These are phyloP conservation scores for Oreochromis spilurus DNA, from an alignment of 2,113 vertebrate species.

Conservation along the genomic window DNA sequence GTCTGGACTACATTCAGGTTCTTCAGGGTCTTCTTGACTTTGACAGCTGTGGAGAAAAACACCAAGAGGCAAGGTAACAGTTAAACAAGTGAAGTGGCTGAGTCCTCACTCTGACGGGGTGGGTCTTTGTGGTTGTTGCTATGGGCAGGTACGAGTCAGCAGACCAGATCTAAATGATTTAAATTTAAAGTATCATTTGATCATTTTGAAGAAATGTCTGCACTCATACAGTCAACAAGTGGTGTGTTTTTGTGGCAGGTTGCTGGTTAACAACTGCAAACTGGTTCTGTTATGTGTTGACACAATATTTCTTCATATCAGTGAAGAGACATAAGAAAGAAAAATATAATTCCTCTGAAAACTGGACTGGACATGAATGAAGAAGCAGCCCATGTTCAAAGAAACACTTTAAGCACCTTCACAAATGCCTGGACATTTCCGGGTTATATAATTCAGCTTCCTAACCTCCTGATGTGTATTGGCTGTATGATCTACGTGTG, in stretches of 20 bases:
- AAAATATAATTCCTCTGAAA: neutral
- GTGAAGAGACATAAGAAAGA: neutral
- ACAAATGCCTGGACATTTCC: neutral
- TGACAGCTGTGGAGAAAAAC: slow-evolving; percentile 79
- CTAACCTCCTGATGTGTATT: neutral
- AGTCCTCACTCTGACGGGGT: neutral
- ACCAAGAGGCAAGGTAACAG: neutral
- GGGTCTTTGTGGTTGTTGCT: neutral
- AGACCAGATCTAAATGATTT: neutral
- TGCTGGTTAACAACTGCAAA: neutral
- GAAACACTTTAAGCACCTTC: neutral
- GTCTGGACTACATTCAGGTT: slow-evolving; percentile 94
- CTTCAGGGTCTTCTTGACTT: slow-evolving; percentile 94
- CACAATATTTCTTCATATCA: neutral
- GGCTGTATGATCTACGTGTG: neutral
- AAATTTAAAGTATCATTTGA: neutral
- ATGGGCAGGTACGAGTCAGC: neutral
- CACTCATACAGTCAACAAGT: neutral
- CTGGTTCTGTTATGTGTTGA: neutral
- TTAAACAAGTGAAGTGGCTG: neutral
- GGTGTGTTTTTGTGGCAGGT: neutral
- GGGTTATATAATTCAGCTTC: neutral
- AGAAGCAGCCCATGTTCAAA: neutral
- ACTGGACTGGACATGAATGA: neutral
- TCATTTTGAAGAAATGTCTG: neutral